Evolutionary conservation across 1,140 invertebrate genomes (phyloP), one percentile per base, ranked within the genome.

Genomic region (Lepidostoma basale): DNA sequence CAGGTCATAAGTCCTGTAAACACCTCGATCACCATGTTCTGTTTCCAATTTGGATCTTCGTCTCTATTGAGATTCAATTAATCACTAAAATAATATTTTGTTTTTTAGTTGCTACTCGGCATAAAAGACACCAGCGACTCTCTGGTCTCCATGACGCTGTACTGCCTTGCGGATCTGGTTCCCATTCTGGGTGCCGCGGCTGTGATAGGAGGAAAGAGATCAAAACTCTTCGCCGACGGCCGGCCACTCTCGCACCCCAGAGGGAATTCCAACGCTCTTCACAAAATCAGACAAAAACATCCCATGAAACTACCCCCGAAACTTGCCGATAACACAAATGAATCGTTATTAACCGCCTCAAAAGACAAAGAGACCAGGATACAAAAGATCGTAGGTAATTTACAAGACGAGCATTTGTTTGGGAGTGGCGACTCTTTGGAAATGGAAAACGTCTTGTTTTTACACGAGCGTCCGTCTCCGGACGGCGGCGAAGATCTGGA

Each of bases 111-210:
- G n/a, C 82, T 94, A 6, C 84, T 93, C 14, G 92, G 92, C 3
- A 91, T 94, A 69, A 91, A 91, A 77, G 92, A 95, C 72, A 89
- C 86, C 0, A 89, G 93, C 76, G 91, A 96, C 76, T 81, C 85
- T 30, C 78, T 96, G 44, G 94, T 95, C 0, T 86, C 90, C 22
- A 86, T 88, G 60, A 95, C 93, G 4, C 77, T 96, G 36, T 84
- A 86, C 44, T 90, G 90, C 59, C 78, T 96, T 26, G 92, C 93
- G 36, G 90, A 93, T 76, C 76, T 96, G 36, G 90, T 96, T 20
- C 90, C 92, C 2, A 87, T 95, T 64, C 79, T 96, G 18, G 94
- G 93, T 33, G 89, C 91, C 14, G 85, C 88, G 0, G 84, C 87
- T 16, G 92, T 96, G 0, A 89, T 96, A 44, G 92, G 93, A 10